These are phyloP conservation scores for Protula sp. DNA, from an alignment of 2,888 invertebrate genomes.

Conservation along the genomic window DNA sequence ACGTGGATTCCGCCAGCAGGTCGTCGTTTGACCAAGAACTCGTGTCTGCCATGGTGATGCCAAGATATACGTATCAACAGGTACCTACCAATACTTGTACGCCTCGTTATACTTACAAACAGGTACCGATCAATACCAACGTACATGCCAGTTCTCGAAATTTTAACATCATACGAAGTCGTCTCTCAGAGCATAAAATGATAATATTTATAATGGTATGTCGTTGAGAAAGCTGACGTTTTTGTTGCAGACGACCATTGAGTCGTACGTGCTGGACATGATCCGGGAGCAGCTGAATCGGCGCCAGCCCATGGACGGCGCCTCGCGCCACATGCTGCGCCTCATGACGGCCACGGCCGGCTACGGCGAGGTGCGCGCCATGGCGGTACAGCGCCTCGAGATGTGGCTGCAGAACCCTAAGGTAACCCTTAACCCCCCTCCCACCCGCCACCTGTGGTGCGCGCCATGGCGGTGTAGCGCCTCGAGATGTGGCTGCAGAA, in stretches of 20 bases:
- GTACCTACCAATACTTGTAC: too few relatives aligned
- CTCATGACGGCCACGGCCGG: conserved; percentile 81
- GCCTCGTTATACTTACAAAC: too few relatives aligned
- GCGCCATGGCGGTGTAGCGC: conserved; percentile 71
- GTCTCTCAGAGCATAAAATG: too few relatives aligned
- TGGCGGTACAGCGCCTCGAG: conserved; percentile 76
- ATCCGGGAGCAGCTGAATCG: conserved; percentile 82
- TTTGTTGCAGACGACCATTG: too few relatives aligned
- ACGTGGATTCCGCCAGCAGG: not conserved
- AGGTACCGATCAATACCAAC: too few relatives aligned
- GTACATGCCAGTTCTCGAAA: too few relatives aligned
- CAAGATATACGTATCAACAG: not conserved
- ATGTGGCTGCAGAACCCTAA: conserved; percentile 95
- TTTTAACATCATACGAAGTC: too few relatives aligned
- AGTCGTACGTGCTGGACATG: conserved; percentile 76
- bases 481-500: conserved; percentile 93
- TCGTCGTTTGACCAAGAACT: not conserved
- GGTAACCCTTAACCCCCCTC: conserved; percentile 35
- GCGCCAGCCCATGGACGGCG: conserved; percentile 70
- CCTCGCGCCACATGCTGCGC: conserved; percentile 81
- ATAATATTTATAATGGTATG: too few relatives aligned
- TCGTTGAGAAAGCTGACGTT: too few relatives aligned
- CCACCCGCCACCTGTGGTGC: too few relatives aligned
- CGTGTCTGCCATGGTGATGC: not conserved
- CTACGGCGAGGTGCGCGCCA: conserved; percentile 75